Percentiles rank a stretch among this genome's conserved stretches.
These are phyloP conservation scores for Nezara viridula DNA, from an alignment of 2,888 invertebrate genomes.

Conservation along the genomic window DNA sequence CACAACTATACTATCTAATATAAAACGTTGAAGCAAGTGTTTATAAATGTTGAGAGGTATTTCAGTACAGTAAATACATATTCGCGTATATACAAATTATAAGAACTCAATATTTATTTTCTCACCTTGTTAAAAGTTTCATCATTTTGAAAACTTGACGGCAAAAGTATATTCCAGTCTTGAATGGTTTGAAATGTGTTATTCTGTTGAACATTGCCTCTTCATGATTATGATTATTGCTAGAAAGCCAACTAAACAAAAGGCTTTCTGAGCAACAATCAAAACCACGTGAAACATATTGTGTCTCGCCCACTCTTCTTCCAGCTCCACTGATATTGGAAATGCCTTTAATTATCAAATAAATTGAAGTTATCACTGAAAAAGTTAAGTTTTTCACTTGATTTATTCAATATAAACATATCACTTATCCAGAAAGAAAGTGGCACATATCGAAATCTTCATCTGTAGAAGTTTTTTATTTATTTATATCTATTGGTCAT, in stretches of 20 bases:
- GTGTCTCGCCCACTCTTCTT: background rate
- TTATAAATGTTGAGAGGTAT: too few species aligned
- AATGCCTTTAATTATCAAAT: background rate
- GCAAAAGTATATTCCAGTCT: too few species aligned
- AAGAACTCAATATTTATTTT: too few species aligned
- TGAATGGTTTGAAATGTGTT: too few species aligned
- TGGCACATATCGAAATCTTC: background rate
- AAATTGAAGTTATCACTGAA: background rate
- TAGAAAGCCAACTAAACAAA: constrained; percentile 70
- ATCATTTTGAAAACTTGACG: background rate
- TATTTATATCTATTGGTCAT: too few species aligned
- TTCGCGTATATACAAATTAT: too few species aligned
- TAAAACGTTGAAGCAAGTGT: too few species aligned
- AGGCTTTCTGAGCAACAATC: constrained; percentile 73
- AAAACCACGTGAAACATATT: constrained; percentile 68
- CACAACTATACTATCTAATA: too few species aligned
- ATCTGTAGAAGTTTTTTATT: background rate
- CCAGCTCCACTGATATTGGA: background rate
- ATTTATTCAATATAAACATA: background rate
- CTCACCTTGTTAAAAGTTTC: background rate
- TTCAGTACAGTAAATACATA: too few species aligned
- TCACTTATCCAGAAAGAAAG: background rate
- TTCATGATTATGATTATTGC: constrained; percentile 70
- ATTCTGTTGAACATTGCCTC: constrained; percentile 51
- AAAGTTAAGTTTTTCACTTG: background rate